Base-by-base conservation (phyloP, 2,888 invertebrate species). In the Dynastes maya region DNA sequence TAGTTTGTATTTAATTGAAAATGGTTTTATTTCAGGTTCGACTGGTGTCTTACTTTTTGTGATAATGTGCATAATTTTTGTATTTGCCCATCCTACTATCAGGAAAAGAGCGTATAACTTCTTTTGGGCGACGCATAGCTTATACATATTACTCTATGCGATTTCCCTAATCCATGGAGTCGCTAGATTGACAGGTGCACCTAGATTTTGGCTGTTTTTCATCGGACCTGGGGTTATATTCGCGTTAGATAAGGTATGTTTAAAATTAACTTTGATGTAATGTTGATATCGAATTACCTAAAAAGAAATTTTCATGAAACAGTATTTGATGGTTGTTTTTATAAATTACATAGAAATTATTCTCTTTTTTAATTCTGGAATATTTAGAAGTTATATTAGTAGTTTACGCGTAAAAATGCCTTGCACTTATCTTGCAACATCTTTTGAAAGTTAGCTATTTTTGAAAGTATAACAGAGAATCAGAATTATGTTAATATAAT, bases 171-270 rank as follows among this genome's bases (percentile, higher is more conserved):
- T 98, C 51, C 98, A 98, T 85, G 98, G 98, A 0, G 89, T 98
- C 70, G 97, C 98, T 0, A 91, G 98, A 76, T 90, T 98, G 27
- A 97, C 98, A 0, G 98, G 98, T 0, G 95, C 96, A 6, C 95
- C 98, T 0, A 89, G 96, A 79, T 98, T 98, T 89, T 98, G 97
- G 97, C 93, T 97, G 86, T 98, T 97, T 89, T 97, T 98, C 87
- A 90, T 97, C 29, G 96, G 95, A 22, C 98, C 98, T 0, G 97
- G 97, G 2, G 93, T 97, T 55, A 91, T 98, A 80, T 98, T 96
- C 85, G 94, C 95, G 0, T 89, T 98, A 64, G 98, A 98, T 86
- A 97, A 98, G 90, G 95, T 94, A 87, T 9, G 2, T 13, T 51
- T 68, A 27, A 22, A 58, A 58, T 27, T 8, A 58, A 8, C 45